These are phyloP conservation scores for Zonitis immaculata DNA, from an alignment of 2,888 invertebrate species.

Conservation along the genomic window DNA sequence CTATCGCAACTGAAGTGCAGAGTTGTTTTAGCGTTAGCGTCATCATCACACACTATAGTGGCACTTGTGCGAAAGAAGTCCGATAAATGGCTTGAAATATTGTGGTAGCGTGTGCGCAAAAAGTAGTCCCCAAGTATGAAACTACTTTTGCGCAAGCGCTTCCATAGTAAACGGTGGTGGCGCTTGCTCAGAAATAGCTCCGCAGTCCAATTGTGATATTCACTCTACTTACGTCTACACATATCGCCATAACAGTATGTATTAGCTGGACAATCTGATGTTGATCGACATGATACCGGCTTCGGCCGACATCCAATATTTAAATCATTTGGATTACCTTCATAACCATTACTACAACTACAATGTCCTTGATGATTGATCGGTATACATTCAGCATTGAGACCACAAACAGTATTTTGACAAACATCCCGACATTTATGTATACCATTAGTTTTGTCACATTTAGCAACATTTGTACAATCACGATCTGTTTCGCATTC, in stretches of 20 bases:
- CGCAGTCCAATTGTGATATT: too few species aligned
- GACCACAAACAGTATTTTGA: conserved; percentile 70
- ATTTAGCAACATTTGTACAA: conserved; percentile 76
- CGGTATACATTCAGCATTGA: conserved; percentile 78
- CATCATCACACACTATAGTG: too few species aligned
- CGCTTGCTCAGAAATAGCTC: too few species aligned
- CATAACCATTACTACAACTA: conserved; percentile 71
- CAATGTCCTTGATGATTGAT: conserved; percentile 72
- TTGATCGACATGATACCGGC: conserved; percentile 66
- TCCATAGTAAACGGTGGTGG: too few species aligned
- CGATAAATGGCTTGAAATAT: too few species aligned
- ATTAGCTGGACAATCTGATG: conserved; percentile 69
- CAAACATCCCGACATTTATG: conserved; percentile 83
- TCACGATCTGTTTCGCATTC: conserved; percentile 76
- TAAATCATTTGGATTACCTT: conserved; percentile 69
- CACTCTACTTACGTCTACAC: conserved; percentile 75
- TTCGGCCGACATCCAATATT: conserved; percentile 69
- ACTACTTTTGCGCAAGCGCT: too few species aligned
- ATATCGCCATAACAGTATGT: conserved; percentile 76
- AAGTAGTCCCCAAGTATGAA: too few species aligned
- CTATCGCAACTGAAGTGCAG: too few species aligned
- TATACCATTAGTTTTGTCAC: conserved; percentile 63
- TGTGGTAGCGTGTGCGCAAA: too few species aligned
- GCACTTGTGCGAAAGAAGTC: too few species aligned
- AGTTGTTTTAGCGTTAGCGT: too few species aligned